Evolutionary conservation across 2,797 vertebrate genomes (phyloP), one percentile per base, ranked within the genome.

Genomic region (Tangara arthus): DNA sequence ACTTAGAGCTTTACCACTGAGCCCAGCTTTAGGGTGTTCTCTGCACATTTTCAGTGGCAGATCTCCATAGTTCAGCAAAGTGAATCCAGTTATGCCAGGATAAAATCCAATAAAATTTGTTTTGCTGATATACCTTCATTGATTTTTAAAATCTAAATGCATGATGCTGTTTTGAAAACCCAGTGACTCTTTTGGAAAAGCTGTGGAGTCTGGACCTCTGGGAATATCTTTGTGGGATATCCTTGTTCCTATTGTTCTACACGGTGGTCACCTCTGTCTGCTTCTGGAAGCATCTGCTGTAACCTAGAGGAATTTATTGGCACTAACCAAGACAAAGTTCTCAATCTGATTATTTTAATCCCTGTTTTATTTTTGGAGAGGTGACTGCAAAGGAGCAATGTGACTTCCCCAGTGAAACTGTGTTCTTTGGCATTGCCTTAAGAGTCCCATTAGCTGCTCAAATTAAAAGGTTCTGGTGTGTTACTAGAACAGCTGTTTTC

Each of bases 361-460:
- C 35, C 28, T 20, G 5, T 80, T 90, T 89, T 64, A 30, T 87
- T 91, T 94, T 63, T 68, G 49, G 66, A 70, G 66, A 84, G 12
- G 16, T 81, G 66, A 30, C 47, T 80, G 49, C n/a, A 57, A 37
- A 52, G 46, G 52, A 42, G 63, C 55, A 39, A 37, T 8, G 19
- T 24, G 21, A 41, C 69, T 85, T 87, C 35, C 89, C 53, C 85
- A 82, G 90, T 76, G 93, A 97, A 94, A 77, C 56, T 52, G 41
- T 80, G 35, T 84, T 66, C 55, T 97, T 97, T 97, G 94, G 90
- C 86, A 94, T 46, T 76, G 56, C 87, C 86, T 91, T 57, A 59
- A 70, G 90, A 93, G 89, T 95, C 92, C 95, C 81, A 84, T 97
- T 96, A 96, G 78, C 79, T 95, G 86, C 82, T 95, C 93, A 95